These are phyloP conservation scores for Campylorhamphus procurvoides DNA, from an alignment of 2,113 vertebrate species.

Conservation along the genomic window DNA sequence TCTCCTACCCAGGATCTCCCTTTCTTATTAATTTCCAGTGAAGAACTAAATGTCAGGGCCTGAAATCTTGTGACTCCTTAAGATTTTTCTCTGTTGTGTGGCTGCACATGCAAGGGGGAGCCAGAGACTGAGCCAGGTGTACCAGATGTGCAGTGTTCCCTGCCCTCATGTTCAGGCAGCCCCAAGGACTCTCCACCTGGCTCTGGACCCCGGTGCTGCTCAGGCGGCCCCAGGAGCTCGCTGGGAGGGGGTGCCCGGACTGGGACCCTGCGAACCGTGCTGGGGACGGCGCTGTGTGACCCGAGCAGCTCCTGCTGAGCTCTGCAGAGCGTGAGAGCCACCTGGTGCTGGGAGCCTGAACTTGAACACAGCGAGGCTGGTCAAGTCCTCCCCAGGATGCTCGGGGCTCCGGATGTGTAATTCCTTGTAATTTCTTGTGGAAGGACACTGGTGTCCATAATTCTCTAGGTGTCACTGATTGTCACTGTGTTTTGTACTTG, in stretches of 20 bases:
- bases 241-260: not conserved
- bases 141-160: not conserved
- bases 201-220: not conserved
- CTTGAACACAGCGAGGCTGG: too few relatives aligned
- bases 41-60: not conserved
- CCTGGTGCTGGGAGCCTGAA: not conserved
- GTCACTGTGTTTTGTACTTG: not conserved
- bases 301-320: not conserved
- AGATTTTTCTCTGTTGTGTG: not conserved
- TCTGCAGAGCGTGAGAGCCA: not conserved
- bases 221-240: not conserved
- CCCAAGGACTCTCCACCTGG: not conserved
- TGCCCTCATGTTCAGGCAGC: fast-evolving
- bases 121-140: not conserved
- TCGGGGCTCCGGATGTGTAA: not conserved
- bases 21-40: not conserved
- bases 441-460: not conserved
- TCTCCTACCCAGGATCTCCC: not conserved
- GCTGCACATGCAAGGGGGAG: not conserved
- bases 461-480: not conserved
- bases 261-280: not conserved
- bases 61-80: not conserved
- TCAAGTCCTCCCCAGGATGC: not conserved
- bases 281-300: not conserved
- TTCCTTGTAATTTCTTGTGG: not conserved